Conservation (phyloP, 2,888 invertebrate genomes). For the Heteropelma amictum region DNA sequence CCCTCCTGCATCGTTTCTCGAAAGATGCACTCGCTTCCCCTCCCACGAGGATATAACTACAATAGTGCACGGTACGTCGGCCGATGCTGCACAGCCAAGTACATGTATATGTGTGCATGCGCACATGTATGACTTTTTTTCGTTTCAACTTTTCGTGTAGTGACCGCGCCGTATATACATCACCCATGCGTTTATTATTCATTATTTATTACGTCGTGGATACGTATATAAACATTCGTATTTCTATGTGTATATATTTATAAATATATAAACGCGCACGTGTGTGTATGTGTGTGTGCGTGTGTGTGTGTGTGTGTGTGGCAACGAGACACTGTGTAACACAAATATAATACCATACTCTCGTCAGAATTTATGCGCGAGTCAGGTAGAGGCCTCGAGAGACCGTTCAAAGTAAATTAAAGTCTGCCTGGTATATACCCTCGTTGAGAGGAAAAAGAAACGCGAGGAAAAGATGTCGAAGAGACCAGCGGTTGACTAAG, state of each 20-base stretch:
- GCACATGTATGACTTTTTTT: neutral
- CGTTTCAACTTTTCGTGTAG: constrained; percentile 11
- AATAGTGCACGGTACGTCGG: constrained; percentile 25
- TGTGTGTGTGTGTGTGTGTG: neutral
- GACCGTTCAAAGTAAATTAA: constrained; percentile 46
- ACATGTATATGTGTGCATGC: neutral
- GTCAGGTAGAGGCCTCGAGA: constrained; percentile 38
- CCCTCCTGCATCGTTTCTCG: constrained; percentile 17
- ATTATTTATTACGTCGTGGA: constrained; percentile 44
- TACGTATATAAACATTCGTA: constrained; percentile 3
- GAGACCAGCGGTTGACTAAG: constrained; percentile 40
- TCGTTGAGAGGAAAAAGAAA: constrained; percentile 18
- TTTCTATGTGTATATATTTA: too few species aligned
- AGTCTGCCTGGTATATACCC: constrained; percentile 28
- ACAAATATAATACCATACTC: constrained; percentile 42
- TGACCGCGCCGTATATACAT: constrained; percentile 20
- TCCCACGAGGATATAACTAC: constrained; percentile 10
- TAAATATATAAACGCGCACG: neutral
- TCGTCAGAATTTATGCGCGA: constrained; percentile 47
- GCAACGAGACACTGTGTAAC: constrained; percentile 39
- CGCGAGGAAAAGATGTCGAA: neutral
- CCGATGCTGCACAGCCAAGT: neutral
- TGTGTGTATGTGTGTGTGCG: neutral
- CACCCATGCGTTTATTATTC: constrained; percentile 42
- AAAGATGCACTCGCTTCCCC: constrained; percentile 12